These are phyloP conservation scores for Archegozetes longisetosus DNA, from an alignment of 1,140 invertebrate genomes.

Conservation along the genomic window DNA sequence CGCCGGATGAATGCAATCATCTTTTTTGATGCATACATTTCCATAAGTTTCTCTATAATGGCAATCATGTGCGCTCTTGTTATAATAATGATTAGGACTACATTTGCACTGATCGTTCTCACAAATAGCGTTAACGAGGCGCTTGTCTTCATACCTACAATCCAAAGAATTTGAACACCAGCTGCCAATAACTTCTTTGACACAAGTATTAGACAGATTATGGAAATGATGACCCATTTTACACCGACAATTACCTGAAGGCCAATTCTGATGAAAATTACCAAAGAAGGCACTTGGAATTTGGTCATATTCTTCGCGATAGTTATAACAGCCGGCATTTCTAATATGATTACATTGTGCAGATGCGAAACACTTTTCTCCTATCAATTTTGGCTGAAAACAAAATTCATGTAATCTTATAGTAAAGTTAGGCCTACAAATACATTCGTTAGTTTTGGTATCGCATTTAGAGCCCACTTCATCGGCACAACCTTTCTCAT, in stretches of 20 bases:
- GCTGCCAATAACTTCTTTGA: slow-evolving; percentile 2
- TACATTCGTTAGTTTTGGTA: neutral
- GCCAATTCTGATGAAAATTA: slow-evolving; percentile 1
- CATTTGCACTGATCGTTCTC: slow-evolving; percentile 9
- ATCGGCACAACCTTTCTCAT: slow-evolving; percentile 8
- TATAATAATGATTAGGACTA: slow-evolving; percentile 4
- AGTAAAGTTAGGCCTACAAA: slow-evolving; percentile 5
- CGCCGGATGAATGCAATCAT: neutral
- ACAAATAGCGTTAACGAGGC: slow-evolving; percentile 1
- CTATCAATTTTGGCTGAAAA: slow-evolving; percentile 5
- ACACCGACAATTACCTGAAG: slow-evolving; percentile 11
- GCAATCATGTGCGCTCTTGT: slow-evolving; percentile 6
- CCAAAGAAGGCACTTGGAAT: slow-evolving; percentile 15
- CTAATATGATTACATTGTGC: neutral
- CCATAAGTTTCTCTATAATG: slow-evolving; percentile 10
- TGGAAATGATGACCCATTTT: slow-evolving; percentile 7
- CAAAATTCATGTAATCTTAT: slow-evolving; percentile 1
- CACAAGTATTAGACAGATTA: neutral
- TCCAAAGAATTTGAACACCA: slow-evolving; percentile 13
- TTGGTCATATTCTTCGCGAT: slow-evolving; percentile 12
- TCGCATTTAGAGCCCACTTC: slow-evolving; percentile 6
- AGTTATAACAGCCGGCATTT: slow-evolving; percentile 10
- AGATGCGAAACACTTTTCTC: slow-evolving; percentile 6
- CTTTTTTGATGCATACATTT: neutral
- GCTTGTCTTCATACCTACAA: slow-evolving; percentile 1